Evolutionary conservation across 2,888 invertebrate genomes (phyloP).

Genomic region (Epinotia demarniana): DNA sequence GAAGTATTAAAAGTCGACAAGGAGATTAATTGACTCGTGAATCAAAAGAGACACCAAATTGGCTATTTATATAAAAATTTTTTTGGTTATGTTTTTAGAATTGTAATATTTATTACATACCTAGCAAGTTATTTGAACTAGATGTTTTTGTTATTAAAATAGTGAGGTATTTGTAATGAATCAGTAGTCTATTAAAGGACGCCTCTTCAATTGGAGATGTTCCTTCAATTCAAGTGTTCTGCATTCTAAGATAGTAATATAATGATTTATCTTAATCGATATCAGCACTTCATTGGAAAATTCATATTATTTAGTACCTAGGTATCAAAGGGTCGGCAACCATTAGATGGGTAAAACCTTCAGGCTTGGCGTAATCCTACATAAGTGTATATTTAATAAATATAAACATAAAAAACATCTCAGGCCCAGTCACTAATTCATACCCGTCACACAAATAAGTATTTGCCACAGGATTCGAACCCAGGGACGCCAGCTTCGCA

Average conservation of each 20-base stretch:
- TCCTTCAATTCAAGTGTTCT: conserved; percentile 14
- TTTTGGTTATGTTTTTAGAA: background rate
- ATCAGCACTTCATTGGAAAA: background rate
- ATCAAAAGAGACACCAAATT: background rate
- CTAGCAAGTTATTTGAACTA: background rate
- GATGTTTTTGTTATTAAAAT: background rate
- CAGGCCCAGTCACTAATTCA: background rate
- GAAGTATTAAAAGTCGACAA: background rate
- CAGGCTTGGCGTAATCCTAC: too few relatives aligned
- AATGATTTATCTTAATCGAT: background rate
- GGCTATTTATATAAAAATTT: background rate
- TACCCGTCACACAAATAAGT: too few relatives aligned
- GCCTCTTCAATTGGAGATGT: conserved; percentile 32
- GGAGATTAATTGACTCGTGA: conserved; percentile 15
- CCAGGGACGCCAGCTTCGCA: background rate
- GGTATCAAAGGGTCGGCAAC: too few relatives aligned
- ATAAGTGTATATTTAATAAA: too few relatives aligned
- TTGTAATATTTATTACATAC: background rate
- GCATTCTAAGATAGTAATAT: background rate
- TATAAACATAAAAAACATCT: too few relatives aligned
- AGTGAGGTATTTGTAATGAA: conserved; percentile 3
- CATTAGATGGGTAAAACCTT: too few relatives aligned
- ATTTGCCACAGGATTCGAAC: background rate
- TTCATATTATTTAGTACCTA: background rate
- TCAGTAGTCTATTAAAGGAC: conserved; percentile 11